Evolutionary conservation across 2,888 invertebrate genomes (phyloP).

Genomic region (Leucoptera coffeella): DNA sequence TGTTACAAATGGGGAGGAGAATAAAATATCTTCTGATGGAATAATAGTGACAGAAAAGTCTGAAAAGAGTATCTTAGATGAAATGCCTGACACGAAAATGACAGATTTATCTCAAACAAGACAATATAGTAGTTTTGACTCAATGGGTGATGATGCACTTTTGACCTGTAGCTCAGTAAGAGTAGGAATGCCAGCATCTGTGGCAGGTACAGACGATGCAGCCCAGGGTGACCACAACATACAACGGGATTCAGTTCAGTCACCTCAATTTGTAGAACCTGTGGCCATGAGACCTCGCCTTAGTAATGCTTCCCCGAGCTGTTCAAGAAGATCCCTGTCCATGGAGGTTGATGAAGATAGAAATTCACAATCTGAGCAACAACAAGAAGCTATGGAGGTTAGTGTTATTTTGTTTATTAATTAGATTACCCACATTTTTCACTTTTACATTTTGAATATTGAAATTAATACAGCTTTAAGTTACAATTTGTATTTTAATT

Average conservation of each 20-base stretch:
- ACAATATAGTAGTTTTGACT: slow-evolving; percentile 44
- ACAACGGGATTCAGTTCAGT: slow-evolving; percentile 37
- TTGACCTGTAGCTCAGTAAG: slow-evolving; percentile 40
- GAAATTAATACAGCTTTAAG: too few species aligned
- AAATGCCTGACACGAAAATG: slow-evolving; percentile 49
- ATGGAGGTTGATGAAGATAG: slow-evolving; percentile 48
- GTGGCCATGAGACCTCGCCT: slow-evolving; percentile 29
- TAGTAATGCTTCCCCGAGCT: slow-evolving; percentile 36
- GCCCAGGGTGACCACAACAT: slow-evolving; percentile 26
- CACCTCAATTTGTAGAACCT: slow-evolving; percentile 41
- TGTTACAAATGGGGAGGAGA: slow-evolving; percentile 26
- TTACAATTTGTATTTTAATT: too few species aligned
- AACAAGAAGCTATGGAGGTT: slow-evolving; percentile 43
- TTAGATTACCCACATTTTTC: not conserved
- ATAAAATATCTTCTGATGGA: slow-evolving; percentile 35
- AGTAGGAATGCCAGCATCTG: slow-evolving; percentile 24
- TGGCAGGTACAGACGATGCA: slow-evolving; percentile 24
- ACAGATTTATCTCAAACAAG: slow-evolving; percentile 42
- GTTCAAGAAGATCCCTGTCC: slow-evolving; percentile 36
- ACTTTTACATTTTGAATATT: too few species aligned
- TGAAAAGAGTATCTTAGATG: slow-evolving; percentile 38
- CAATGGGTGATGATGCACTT: slow-evolving; percentile 40
- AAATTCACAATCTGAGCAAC: slow-evolving; percentile 34
- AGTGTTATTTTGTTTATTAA: slow-evolving; percentile 7
- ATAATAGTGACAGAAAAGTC: slow-evolving; percentile 46